phyloP scores from a whole-genome alignment of 2,888 invertebrate species.

The Euzophera pinguis region DNA sequence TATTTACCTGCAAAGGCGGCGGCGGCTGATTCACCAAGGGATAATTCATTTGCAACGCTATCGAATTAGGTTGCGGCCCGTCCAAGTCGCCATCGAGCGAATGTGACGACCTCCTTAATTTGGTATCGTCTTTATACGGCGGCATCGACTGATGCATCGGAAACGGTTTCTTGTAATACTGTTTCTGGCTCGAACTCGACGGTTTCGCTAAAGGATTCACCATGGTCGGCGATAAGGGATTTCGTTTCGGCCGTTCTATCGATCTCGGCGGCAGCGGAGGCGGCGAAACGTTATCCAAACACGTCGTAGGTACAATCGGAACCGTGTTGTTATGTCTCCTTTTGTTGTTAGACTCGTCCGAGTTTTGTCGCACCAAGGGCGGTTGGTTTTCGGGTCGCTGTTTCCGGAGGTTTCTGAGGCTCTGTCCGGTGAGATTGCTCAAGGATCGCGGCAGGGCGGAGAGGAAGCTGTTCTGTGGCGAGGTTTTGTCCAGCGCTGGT shows the following conservation, averaged over 20 bases:
- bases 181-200: slow-evolving; percentile 33
- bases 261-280: slow-evolving; percentile 61
- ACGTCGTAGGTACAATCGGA: slow-evolving; percentile 64
- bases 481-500: slow-evolving; percentile 21
- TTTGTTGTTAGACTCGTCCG: slow-evolving; percentile 46
- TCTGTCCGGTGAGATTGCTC: slow-evolving; percentile 72
- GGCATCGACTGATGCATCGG: slow-evolving; percentile 61
- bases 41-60: slow-evolving; percentile 83
- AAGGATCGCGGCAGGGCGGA: slow-evolving; percentile 68
- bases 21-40: slow-evolving; percentile 80
- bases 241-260: slow-evolving; percentile 48
- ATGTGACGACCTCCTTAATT: slow-evolving; percentile 55
- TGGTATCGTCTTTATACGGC: slow-evolving; percentile 39
- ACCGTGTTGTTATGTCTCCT: slow-evolving; percentile 56
- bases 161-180: slow-evolving; percentile 38
- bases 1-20: slow-evolving; percentile 63
- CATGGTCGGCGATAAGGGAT: slow-evolving; percentile 37
- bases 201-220: slow-evolving; percentile 45
- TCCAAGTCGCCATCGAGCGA: slow-evolving; percentile 65
- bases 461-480: slow-evolving; percentile 54
- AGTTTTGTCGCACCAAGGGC: slow-evolving; percentile 51
- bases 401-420: slow-evolving; percentile 53
- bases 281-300: slow-evolving; percentile 60
- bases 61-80: slow-evolving; percentile 78
- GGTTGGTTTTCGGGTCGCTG: slow-evolving; percentile 48